Conservation (phyloP, 2,113 vertebrate species). For the Antennarius striatus region DNA sequence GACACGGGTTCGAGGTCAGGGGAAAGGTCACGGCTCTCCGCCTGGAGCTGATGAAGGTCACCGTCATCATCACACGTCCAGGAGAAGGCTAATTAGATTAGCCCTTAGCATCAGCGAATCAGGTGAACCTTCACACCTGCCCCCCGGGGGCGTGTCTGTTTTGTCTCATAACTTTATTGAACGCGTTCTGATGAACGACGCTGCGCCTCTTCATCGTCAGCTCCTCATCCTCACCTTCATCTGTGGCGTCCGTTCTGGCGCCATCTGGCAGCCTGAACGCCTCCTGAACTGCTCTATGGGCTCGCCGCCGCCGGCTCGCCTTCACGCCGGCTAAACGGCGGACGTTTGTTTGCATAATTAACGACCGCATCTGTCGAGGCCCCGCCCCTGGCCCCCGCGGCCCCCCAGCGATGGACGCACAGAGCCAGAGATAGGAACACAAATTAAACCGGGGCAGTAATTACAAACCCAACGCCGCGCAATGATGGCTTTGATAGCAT, state of each 20-base stretch:
- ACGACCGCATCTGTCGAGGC: slow-evolving; percentile 67
- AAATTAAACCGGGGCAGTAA: slow-evolving; percentile 48
- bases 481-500: neutral
- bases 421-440: slow-evolving; percentile 48
- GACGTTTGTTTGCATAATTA: slow-evolving; percentile 75
- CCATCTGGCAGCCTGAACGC: slow-evolving; percentile 68
- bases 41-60: slow-evolving; percentile 52
- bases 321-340: slow-evolving; percentile 66
- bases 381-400: slow-evolving; percentile 37
- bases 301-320: slow-evolving; percentile 60
- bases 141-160: too few species aligned
- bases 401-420: slow-evolving; percentile 37
- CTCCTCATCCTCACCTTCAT: slow-evolving; percentile 6
- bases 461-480: slow-evolving; percentile 36
- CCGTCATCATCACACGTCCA: slow-evolving; percentile 4
- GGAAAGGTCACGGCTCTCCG: slow-evolving; percentile 33
- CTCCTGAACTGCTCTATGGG: slow-evolving; percentile 61
- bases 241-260: neutral
- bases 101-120: neutral
- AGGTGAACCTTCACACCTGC: too few species aligned
- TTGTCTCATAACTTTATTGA: slow-evolving; percentile 31
- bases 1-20: slow-evolving; percentile 52
- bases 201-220: slow-evolving; percentile 36
- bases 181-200: slow-evolving; percentile 42
- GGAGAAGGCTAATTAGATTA: slow-evolving; percentile 43